Evolutionary conservation across 1,140 invertebrate species (phyloP).

Genomic region (Campoletis sonorensis): DNA sequence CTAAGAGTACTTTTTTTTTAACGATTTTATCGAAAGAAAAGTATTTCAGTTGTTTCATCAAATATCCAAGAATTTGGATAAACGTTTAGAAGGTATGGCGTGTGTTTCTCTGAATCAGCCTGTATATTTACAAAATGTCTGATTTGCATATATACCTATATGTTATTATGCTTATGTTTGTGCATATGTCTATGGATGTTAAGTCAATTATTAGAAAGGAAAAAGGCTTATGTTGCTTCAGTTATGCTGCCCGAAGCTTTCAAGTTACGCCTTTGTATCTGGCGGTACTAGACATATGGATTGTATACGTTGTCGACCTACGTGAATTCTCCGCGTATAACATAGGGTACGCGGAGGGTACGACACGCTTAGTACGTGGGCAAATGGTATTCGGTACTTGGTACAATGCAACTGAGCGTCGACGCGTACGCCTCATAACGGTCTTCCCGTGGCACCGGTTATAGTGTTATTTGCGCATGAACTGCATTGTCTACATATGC

Average conservation of each 20-base stretch:
- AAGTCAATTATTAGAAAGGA: too few relatives aligned
- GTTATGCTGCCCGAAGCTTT: not conserved
- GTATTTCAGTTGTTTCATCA: too few relatives aligned
- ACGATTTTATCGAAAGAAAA: too few relatives aligned
- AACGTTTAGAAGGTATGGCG: too few relatives aligned
- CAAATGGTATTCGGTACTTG: constrained; percentile 48
- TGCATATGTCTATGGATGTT: not conserved
- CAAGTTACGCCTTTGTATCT: not conserved
- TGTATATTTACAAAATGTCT: too few relatives aligned
- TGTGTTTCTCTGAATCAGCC: too few relatives aligned
- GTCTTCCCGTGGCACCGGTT: constrained; percentile 32
- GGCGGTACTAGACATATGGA: not conserved
- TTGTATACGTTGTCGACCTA: constrained; percentile 6
- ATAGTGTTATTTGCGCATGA: constrained; percentile 40
- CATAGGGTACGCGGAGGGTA: constrained; percentile 34
- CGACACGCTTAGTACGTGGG: constrained; percentile 45
- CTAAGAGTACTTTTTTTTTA: too few relatives aligned
- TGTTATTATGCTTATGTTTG: not conserved
- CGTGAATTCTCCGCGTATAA: constrained; percentile 23
- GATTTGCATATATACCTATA: too few relatives aligned
- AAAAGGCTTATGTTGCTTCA: not conserved
- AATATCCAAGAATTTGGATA: too few relatives aligned
- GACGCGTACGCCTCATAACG: constrained; percentile 44
- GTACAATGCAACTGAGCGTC: constrained; percentile 40
- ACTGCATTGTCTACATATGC: constrained; percentile 8